These are phyloP conservation scores for Plectus sambesii DNA, from an alignment of 1,140 invertebrate genomes.

Conservation along the genomic window DNA sequence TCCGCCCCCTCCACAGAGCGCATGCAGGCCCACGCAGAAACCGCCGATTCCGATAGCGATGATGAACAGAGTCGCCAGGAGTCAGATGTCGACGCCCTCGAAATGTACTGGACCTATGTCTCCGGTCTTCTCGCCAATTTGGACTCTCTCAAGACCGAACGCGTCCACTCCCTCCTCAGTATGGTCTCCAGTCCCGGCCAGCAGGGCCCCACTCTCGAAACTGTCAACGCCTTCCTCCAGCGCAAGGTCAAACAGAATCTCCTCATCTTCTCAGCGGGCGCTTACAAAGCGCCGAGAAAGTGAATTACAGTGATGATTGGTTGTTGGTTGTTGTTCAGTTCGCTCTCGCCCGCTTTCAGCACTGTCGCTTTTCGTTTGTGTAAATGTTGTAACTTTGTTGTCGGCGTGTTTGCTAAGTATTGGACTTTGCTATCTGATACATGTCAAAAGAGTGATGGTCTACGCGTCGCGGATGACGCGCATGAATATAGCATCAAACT, in stretches of 20 bases:
- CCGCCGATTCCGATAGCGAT: slow-evolving; percentile 29
- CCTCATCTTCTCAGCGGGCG: slow-evolving; percentile 31
- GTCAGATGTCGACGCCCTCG: slow-evolving; percentile 81
- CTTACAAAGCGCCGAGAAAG: too few species aligned
- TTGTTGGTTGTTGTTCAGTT: too few species aligned
- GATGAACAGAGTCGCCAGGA: slow-evolving; percentile 68
- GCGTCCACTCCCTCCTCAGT: slow-evolving; percentile 90
- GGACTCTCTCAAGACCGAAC: slow-evolving; percentile 75
- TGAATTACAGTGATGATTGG: too few species aligned
- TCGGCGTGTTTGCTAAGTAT: too few species aligned
- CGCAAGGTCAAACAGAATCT: slow-evolving; percentile 31
- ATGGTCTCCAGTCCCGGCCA: slow-evolving; percentile 59
- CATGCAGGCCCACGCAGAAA: slow-evolving; percentile 40
- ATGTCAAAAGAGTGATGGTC: too few species aligned
- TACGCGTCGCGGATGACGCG: too few species aligned
- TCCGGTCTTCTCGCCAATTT: slow-evolving; percentile 91
- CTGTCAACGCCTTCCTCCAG: slow-evolving; percentile 33
- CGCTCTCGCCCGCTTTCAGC: too few species aligned
- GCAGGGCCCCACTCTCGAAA: slow-evolving; percentile 23
- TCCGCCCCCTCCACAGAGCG: slow-evolving; percentile 66
- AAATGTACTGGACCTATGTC: slow-evolving; percentile 83
- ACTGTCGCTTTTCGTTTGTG: too few species aligned
- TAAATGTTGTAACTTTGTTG: too few species aligned
- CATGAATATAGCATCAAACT: too few species aligned
- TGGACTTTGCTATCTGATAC: too few species aligned